Conservation (phyloP, 2,888 invertebrate genomes). For the Ophion obscuratus region DNA sequence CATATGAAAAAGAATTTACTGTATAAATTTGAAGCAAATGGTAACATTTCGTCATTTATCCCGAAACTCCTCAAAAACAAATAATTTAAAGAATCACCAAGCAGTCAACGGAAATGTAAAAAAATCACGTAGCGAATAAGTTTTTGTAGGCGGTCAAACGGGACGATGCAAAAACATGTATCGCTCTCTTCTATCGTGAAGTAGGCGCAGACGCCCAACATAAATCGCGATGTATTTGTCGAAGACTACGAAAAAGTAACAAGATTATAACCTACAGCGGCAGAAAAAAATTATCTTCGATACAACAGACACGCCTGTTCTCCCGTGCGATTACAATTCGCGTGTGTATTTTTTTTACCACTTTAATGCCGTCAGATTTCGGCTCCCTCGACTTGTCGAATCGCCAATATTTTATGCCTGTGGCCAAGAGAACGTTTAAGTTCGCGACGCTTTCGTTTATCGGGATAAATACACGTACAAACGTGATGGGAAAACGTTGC, state of each 20-base stretch:
- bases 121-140: no score
- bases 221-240: no score
- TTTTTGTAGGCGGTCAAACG: no score
- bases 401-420: neutral
- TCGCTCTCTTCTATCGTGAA: no score
- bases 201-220: no score
- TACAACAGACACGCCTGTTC: constrained; percentile 50
- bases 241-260: constrained; percentile 4
- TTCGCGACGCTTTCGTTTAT: constrained; percentile 3
- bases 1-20: no score
- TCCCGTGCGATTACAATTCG: constrained; percentile 12
- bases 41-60: no score
- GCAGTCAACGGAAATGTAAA: no score
- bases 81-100: no score
- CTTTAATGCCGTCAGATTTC: neutral
- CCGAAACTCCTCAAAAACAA: no score
- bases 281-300: constrained; percentile 9
- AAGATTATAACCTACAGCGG: constrained; percentile 31
- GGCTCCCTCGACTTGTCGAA: neutral
- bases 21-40: no score
- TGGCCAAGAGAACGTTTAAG: neutral
- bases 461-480: constrained; percentile 29
- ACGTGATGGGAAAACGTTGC: constrained; percentile 33
- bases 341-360: neutral
- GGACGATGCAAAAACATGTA: no score